These are phyloP conservation scores for Aurelia aurita complex sp. Pacific DNA, from an alignment of 30 jellyfish, hydroid and myxozoan genomes.

Conservation along the genomic window DNA sequence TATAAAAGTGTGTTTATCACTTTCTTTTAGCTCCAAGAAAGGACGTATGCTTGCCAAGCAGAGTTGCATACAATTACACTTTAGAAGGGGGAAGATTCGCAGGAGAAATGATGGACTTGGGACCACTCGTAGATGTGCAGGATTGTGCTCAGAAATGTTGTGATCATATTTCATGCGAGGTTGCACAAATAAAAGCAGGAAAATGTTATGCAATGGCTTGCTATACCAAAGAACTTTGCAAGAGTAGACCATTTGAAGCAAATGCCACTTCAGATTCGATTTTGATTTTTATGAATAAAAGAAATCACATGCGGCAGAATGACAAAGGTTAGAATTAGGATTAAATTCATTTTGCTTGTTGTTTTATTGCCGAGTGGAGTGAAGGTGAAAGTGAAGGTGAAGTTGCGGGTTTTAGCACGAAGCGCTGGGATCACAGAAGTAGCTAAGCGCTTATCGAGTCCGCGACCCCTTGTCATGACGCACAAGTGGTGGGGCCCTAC, in stretches of 20 bases:
- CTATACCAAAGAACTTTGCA: constrained; percentile 80
- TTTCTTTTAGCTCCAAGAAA: constrained; percentile 60
- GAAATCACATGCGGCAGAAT: constrained; percentile 75
- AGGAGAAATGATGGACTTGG: constrained; percentile 92
- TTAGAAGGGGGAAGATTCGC: constrained; percentile 87
- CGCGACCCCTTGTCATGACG: too few relatives aligned
- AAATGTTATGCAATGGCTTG: constrained; percentile 90
- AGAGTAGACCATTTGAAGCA: constrained; percentile 38
- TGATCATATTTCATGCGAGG: constrained; percentile 90
- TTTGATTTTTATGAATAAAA: constrained; percentile 82
- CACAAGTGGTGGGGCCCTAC: too few relatives aligned
- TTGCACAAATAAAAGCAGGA: constrained; percentile 63
- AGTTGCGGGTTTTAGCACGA: too few relatives aligned
- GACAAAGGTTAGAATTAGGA: constrained; percentile 59
- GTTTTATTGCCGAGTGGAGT: background rate
- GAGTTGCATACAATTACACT: constrained; percentile 77
- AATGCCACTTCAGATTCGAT: constrained; percentile 20
- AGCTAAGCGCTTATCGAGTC: too few relatives aligned
- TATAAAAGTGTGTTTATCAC: background rate
- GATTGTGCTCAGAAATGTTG: constrained; percentile 93
- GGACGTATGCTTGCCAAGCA: constrained; percentile 76
- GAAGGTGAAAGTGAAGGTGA: too few relatives aligned
- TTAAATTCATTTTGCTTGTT: background rate
- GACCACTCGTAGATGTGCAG: constrained; percentile 71
- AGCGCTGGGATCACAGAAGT: too few relatives aligned